Conservation (phyloP, 2,797 vertebrate species). For the Lophotriccus pileatus region DNA sequence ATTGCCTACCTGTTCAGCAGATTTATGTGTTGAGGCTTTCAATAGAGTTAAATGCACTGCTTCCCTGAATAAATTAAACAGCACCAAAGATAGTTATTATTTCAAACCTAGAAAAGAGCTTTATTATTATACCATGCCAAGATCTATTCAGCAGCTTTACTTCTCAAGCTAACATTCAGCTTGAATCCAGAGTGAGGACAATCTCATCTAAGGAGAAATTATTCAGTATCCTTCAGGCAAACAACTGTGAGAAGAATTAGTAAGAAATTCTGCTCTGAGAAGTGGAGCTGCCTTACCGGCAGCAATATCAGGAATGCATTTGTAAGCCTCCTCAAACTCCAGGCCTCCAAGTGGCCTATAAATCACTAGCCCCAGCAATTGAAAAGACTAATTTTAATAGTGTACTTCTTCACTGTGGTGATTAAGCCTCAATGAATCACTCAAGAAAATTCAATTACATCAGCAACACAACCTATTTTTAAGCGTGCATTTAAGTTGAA, state of each 20-base stretch:
- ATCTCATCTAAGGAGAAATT: slow-evolving; percentile 26
- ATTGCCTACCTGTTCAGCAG: slow-evolving; percentile 30
- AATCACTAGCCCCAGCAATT: slow-evolving; percentile 46
- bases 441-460: slow-evolving; percentile 61
- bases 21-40: slow-evolving; percentile 41
- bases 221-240: slow-evolving; percentile 30
- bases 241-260: slow-evolving; percentile 36
- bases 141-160: slow-evolving; percentile 3
- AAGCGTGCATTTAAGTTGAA: slow-evolving; percentile 37
- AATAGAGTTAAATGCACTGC: slow-evolving; percentile 33
- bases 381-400: slow-evolving; percentile 52
- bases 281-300: not conserved
- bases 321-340: slow-evolving; percentile 14
- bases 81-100: slow-evolving; percentile 27
- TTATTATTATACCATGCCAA: not conserved
- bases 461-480: slow-evolving; percentile 41
- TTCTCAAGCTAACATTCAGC: slow-evolving; percentile 4
- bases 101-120: slow-evolving; percentile 33
- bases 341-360: slow-evolving; percentile 46
- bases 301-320: slow-evolving; percentile 15
- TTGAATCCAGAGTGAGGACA: not conserved
- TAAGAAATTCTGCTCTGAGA: slow-evolving; percentile 26
- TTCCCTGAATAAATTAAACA: slow-evolving; percentile 45
- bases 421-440: slow-evolving; percentile 56
- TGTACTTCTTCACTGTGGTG: slow-evolving; percentile 18